Base-by-base conservation (phyloP, 1,140 invertebrate species). In the Drosophila watanabei region DNA sequence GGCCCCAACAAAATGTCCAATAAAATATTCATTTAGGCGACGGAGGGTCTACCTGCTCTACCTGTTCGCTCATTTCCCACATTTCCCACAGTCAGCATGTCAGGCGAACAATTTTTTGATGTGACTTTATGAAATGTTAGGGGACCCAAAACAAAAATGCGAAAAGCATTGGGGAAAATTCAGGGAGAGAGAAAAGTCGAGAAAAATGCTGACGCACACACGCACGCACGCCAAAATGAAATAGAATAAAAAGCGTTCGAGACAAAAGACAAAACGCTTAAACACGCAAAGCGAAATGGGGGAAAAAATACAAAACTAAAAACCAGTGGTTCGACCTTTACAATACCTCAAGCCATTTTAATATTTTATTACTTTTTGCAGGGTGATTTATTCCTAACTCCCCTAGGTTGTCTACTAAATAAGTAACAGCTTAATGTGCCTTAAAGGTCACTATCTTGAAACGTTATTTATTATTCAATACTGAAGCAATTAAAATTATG, bases 11-110 rank as follows among this genome's bases (percentile, higher is more conserved):
- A 83, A 82, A 78, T 83, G 76, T 45, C 72, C 57, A 78, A 89
- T 88, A 85, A 88, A 88, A 79, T 88, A 88, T 88, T 88, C 85
- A 88, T 88, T 80, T 75, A 79, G 77, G 73, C 80, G 64, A 48
- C 64, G 48, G 52, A 28, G 45, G 37, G 70, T 65, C 71, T 65
- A 56, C 41, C 56, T 41, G 33, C 24, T 49, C 48, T 61, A 79
- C 68, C 80, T 73, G 73, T 49, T 56, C 33, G 24, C 51, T 54
- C 56, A 37, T 41, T 43, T 24, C 18, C 35, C 14, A 16, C 18
- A 81, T 41, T 43, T 24, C 33, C 35, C 14, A 16, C 18, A 81
- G 73, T 69, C 78, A 89, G 70, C 81, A 84, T 89, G 85, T 75
- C 68, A 64, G 64, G 80, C 77, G 78, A 79, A 88, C 69, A 88